These are phyloP conservation scores for Ataeniobius toweri DNA, from an alignment of 2,797 vertebrate genomes.

Conservation along the genomic window DNA sequence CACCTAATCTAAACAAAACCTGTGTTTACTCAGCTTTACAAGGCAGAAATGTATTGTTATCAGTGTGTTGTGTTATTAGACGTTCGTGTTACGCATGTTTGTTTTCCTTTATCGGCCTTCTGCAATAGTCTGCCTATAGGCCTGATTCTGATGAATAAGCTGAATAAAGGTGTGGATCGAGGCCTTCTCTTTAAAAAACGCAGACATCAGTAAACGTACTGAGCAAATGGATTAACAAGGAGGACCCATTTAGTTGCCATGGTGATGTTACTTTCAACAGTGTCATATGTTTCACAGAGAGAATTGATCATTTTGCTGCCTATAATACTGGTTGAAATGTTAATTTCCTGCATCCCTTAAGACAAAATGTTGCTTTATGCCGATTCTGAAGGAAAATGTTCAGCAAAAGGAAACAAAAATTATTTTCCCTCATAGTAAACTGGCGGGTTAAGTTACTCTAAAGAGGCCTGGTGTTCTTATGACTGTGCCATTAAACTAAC, in stretches of 20 bases:
- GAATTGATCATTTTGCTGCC: constrained; percentile 19
- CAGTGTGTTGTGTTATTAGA: neutral
- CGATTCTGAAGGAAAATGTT: neutral
- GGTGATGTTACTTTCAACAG: constrained; percentile 54
- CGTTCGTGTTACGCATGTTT: neutral
- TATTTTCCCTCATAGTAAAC: neutral
- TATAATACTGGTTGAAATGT: neutral
- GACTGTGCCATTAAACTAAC: neutral
- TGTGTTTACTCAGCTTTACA: neutral
- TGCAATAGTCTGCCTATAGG: neutral
- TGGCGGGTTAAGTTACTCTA: neutral
- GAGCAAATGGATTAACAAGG: constrained; percentile 5
- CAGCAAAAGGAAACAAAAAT: neutral
- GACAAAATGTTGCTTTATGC: neutral
- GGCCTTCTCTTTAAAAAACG: neutral
- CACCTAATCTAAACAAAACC: neutral
- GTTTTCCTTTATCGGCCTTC: neutral
- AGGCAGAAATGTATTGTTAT: neutral
- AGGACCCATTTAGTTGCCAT: constrained; percentile 49
- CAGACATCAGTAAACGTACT: neutral
- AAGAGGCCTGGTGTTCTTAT: neutral
- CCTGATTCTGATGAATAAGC: neutral
- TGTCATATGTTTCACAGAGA: constrained; percentile 35
- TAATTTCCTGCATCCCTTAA: neutral
- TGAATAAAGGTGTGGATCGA: neutral